Base-by-base conservation (phyloP, 2,888 invertebrate genomes). In the Brachyptera risi region DNA sequence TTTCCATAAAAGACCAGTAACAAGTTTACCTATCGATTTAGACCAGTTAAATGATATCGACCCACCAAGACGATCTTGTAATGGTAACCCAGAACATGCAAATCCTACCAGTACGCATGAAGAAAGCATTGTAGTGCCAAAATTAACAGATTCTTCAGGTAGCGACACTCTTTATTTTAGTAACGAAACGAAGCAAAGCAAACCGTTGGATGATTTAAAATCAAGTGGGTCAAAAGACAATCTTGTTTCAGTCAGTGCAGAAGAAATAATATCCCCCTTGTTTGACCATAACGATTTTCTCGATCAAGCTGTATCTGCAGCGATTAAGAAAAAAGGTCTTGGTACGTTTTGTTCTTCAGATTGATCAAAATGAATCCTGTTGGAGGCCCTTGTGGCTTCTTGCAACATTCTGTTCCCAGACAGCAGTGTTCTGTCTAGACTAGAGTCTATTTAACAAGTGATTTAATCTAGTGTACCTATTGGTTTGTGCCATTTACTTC, bases 301-400 rank as follows among this genome's bases (percentile, higher is more conserved):
- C 66, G 85, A 86, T 74, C 79, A 84, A 56, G 88, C 88, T n/a
- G 85, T 88, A n/a, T 79, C 84, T 44, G 85, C 83, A 69, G 88
- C 88, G 31, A 88, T 88, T 65, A 83, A 85, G 71, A 85, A 85
- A 71, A 87, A 87, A 74, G 88, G 88, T 26, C 75, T 88, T 38
- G 83, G 77, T 68, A 66, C 69, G 1, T 59, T 67, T 3, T 57
- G 50, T 42, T 38, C 54, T 21, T 19, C 51, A 17, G 63, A 63
- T 21, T 61, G 56, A 50, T 19, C 59, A 11, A 31, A 7, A 5
- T 31, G n/a, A n/a, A n/a, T n/a, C n/a, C n/a, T n/a, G n/a, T n/a
- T n/a, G n/a, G n/a, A n/a, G n/a, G n/a, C n/a, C n/a, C n/a, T n/a
- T n/a, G n/a, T n/a, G n/a, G n/a, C n/a, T n/a, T n/a, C n/a, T n/a